Evolutionary conservation across 2,888 invertebrate genomes (phyloP).

Genomic region (Endomychus coccineus): DNA sequence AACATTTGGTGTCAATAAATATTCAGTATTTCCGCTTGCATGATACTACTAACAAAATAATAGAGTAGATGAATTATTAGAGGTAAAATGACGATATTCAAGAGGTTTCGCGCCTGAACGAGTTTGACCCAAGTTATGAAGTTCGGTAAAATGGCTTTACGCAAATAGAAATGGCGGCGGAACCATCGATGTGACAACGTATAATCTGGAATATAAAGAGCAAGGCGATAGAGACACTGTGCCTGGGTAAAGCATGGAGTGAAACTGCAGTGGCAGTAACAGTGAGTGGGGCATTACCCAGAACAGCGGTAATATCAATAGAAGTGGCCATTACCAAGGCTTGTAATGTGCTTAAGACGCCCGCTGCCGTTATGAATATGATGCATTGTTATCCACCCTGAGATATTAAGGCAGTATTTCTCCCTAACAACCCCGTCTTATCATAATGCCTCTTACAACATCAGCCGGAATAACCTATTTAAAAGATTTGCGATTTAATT

Average conservation of each 20-base stretch:
- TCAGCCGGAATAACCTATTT: conserved; percentile 32
- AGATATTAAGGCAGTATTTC: conserved; percentile 37
- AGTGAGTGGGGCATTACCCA: not conserved
- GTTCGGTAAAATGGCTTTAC: conserved; percentile 11
- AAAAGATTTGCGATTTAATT: conserved; percentile 39
- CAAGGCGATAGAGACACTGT: conserved; percentile 6
- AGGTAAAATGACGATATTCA: too few relatives aligned
- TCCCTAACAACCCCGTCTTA: conserved; percentile 34
- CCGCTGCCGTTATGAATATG: conserved; percentile 32
- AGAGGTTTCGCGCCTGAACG: too few relatives aligned
- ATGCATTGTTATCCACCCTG: conserved; percentile 35
- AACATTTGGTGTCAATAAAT: too few relatives aligned
- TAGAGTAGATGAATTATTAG: too few relatives aligned
- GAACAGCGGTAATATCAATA: conserved; percentile 23
- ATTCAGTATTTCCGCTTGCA: too few relatives aligned
- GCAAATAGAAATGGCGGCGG: conserved; percentile 15
- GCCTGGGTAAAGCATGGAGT: conserved; percentile 13
- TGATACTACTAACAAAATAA: too few relatives aligned
- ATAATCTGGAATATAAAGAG: conserved; percentile 13
- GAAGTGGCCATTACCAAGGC: conserved; percentile 30
- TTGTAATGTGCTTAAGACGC: conserved; percentile 33
- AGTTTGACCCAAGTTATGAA: conserved; percentile 8
- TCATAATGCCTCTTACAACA: conserved; percentile 33
- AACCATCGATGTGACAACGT: conserved; percentile 11
- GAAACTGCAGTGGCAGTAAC: conserved; percentile 9